Conservation (phyloP, 2,888 invertebrate genomes). For the Graphium colonna region DNA sequence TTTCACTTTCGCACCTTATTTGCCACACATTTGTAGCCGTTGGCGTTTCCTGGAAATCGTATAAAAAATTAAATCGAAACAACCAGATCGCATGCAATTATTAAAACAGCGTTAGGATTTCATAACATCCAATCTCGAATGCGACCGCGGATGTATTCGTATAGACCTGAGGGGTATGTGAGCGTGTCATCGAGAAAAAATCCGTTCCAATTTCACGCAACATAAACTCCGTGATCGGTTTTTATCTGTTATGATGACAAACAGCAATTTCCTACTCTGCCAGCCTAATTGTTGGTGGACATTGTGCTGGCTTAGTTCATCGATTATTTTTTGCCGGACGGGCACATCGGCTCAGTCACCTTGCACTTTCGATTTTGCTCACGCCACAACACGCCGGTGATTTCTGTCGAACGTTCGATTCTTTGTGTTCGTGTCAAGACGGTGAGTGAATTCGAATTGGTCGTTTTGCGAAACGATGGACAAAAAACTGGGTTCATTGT, state of each 20-base stretch:
- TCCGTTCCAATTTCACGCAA: slow-evolving; percentile 72
- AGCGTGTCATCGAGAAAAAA: slow-evolving; percentile 34
- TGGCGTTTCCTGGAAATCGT: neutral
- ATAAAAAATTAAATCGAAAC: neutral
- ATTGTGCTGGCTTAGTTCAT: slow-evolving; percentile 56
- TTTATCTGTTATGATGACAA: slow-evolving; percentile 70
- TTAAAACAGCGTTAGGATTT: slow-evolving; percentile 10
- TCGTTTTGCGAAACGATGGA: slow-evolving; percentile 1
- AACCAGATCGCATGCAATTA: neutral
- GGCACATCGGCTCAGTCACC: slow-evolving; percentile 55
- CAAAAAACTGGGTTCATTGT: neutral
- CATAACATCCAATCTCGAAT: slow-evolving; percentile 15
- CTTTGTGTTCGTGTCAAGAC: slow-evolving; percentile 15
- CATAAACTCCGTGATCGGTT: slow-evolving; percentile 66
- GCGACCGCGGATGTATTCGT: slow-evolving; percentile 13
- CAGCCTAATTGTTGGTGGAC: slow-evolving; percentile 53
- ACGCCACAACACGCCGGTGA: slow-evolving; percentile 35
- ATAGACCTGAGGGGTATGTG: slow-evolving; percentile 19
- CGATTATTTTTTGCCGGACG: slow-evolving; percentile 50
- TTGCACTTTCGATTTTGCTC: slow-evolving; percentile 68
- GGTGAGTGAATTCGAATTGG: slow-evolving; percentile 6
- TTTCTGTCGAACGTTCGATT: slow-evolving; percentile 9
- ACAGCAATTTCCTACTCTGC: slow-evolving; percentile 65
- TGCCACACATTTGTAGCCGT: neutral
- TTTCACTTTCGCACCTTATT: neutral